Evolutionary conservation across 2,888 invertebrate genomes (phyloP), one percentile per base, ranked within the genome.

Genomic region (Diaperis boleti): DNA sequence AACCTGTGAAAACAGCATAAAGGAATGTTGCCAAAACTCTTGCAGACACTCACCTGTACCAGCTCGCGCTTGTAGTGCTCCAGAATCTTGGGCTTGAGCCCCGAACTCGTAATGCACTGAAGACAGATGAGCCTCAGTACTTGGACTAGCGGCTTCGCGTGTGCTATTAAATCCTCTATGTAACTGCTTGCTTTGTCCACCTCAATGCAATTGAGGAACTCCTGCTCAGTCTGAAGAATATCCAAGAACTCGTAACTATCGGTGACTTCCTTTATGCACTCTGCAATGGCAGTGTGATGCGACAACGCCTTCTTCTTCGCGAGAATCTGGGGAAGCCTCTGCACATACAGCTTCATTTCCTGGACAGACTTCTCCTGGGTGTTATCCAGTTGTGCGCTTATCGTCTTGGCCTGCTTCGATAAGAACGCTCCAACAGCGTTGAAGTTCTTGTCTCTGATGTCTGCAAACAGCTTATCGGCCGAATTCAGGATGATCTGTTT

Each of bases 291-390:
- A 3, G 95, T 96, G 76, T 98, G 96, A 81, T 86, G 83, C 22
- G 92, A 90, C n/a, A 95, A 83, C 1, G 94, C 94, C 76, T 92
- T 90, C 76, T 96, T 95, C 68, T 92, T 90, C 13, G 90, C 91
- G 75, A 96, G 83, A 83, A 98, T 88, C 72, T 92, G 91, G 0
- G 96, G 96, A 67, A 98, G 83, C 50, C 92, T 89, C 26, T 94
- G 90, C 1, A 98, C 97, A 80, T 96, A 95, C 75, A 92, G 89
- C 78, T 95, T 96, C 83, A 98, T 94, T 82, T 97, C 96, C 74
- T 94, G 93, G n/a, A 98, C 92, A 0, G 95, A 91, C 79, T 93
- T 94, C 56, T 94, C 92, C 77, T 94, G 92, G 18, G 91, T 87
- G 76, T 95, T 94, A 79, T 95, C 90, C 77, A 95, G 86, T 77